Percentiles rank a stretch among this genome's conserved stretches.
These are phyloP conservation scores for Heliothis virescens DNA, from an alignment of 1,140 invertebrate genomes.

Conservation along the genomic window DNA sequence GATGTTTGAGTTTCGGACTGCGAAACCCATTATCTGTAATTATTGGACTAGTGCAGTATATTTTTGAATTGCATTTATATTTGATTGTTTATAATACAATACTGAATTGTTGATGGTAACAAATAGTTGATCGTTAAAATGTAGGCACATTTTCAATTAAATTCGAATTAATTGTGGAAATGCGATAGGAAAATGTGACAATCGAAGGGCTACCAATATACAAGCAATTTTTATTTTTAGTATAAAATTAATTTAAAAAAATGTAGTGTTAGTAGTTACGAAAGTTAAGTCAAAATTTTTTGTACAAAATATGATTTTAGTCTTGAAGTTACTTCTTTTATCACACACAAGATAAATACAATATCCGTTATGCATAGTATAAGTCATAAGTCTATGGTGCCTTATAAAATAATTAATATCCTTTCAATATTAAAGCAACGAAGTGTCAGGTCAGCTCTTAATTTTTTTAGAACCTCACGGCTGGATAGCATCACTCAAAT, in stretches of 20 bases:
- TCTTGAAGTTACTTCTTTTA: too few relatives aligned
- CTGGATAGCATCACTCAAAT: slow-evolving; percentile 28
- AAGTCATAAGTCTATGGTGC: not conserved
- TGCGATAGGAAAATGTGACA: too few relatives aligned
- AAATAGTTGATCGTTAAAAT: not conserved
- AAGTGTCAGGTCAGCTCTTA: slow-evolving; percentile 8
- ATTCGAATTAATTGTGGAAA: too few relatives aligned
- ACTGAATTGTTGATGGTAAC: not conserved
- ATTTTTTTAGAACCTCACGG: slow-evolving; percentile 14
- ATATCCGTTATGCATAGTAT: too few relatives aligned
- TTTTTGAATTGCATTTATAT: slow-evolving; percentile 19
- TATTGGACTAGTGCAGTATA: slow-evolving; percentile 41
- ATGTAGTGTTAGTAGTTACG: too few relatives aligned
- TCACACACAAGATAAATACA: too few relatives aligned
- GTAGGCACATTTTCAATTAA: too few relatives aligned
- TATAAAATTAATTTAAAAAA: too few relatives aligned
- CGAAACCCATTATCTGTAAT: slow-evolving; percentile 69
- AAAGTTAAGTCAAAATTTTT: too few relatives aligned
- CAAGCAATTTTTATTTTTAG: too few relatives aligned
- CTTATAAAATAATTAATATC: not conserved
- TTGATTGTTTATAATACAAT: not conserved
- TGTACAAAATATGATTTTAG: too few relatives aligned
- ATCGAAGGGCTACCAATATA: too few relatives aligned
- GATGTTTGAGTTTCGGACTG: slow-evolving; percentile 69
- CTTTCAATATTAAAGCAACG: slow-evolving; percentile 1